These are phyloP conservation scores for Gavia stellata DNA, from an alignment of 2,113 vertebrate species.

Conservation along the genomic window DNA sequence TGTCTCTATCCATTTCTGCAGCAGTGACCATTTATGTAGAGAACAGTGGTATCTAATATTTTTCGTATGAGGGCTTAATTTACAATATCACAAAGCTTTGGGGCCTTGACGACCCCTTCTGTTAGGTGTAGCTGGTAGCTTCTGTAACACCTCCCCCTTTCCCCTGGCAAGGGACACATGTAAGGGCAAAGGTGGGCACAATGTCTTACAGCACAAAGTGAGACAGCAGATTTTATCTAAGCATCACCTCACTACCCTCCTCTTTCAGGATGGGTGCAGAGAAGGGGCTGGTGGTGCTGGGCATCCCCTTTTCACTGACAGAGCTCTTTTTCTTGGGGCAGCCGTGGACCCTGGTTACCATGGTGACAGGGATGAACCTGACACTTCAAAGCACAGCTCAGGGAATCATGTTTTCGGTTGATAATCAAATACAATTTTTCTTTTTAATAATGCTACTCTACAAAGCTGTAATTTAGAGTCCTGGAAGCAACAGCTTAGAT, in stretches of 20 bases:
- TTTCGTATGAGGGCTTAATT: background rate
- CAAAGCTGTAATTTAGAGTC: background rate
- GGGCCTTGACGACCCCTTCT: background rate
- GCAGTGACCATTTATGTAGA: background rate
- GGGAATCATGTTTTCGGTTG: background rate
- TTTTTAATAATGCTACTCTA: background rate
- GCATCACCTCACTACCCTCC: background rate
- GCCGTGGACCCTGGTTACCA: background rate
- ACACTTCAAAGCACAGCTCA: background rate
- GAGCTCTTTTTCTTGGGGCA: background rate
- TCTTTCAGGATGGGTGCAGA: background rate
- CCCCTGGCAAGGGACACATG: background rate
- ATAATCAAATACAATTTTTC: background rate
- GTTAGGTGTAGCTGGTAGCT: background rate
- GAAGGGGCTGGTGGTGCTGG: background rate
- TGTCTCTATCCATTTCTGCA: background rate
- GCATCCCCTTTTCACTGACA: background rate
- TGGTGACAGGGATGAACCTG: background rate
- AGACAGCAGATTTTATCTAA: background rate
- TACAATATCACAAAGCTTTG: background rate
- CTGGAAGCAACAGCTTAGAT: background rate
- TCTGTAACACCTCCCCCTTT: background rate
- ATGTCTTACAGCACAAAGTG: background rate
- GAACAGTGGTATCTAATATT: background rate
- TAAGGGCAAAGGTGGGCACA: background rate